Base-by-base conservation (phyloP, 2,888 invertebrate species). In the Apotomis betuletana region DNA sequence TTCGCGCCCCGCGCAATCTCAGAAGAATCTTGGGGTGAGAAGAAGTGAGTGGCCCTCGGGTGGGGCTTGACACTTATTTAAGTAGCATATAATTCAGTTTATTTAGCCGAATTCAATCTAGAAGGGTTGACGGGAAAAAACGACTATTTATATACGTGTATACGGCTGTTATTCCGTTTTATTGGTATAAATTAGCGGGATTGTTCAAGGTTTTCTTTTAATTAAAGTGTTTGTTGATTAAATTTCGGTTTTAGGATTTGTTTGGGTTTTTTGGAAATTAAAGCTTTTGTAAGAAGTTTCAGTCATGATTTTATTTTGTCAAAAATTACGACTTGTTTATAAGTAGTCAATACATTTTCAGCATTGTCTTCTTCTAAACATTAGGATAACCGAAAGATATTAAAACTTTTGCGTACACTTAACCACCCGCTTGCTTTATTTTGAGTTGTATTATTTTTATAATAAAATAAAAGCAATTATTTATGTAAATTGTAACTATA, bases 31-130 rank as follows among this genome's bases (percentile, higher is more conserved):
- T 85, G 87, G 90, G 84, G 89, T 79, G 86, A 87, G 83, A 82
- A 86, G 84, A 81, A 81, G 81, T 78, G 83, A 90, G 89, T 87
- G 90, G 87, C 84, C 84, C 88, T 89, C 81, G 79, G 76, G 75
- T 65, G 79, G 79, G 85, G 85, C 90, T 89, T 90, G 94, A 94
- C 95, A 94, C 94, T 94, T 94, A 94, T 94, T 94, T 95, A 95
- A 95, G 95, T 94, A 95, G 94, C 94, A 94, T 94, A 95, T 95
- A 95, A 95, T 95, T 95, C 94, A 94, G 94, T 95, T 95, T 95
- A 91, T 92, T 93, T 92, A 90, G 87, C 82, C 87, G 87, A 92
- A 92, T 92, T 90, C 85, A 88, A 91, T 89, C 86, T 67, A 44
- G 81, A 84, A 86, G 86, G 87, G 86, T 83, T 83, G 82, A 75